Evolutionary conservation across 1,140 invertebrate genomes (phyloP).

Genomic region (Druon quercuslanigerum): DNA sequence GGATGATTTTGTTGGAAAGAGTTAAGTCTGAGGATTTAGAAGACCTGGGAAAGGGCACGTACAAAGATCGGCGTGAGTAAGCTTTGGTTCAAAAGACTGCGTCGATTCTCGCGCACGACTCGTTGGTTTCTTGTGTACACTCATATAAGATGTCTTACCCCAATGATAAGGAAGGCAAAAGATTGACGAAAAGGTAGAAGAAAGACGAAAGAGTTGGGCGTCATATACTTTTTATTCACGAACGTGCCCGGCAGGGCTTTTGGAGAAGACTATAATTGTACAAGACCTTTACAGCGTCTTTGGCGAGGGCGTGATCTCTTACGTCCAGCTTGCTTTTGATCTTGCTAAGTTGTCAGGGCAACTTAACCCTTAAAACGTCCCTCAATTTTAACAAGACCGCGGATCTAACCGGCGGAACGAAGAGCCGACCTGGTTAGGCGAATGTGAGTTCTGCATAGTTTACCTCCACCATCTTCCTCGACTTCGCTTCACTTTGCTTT

Average conservation of each 20-base stretch:
- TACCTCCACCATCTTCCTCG: conserved; percentile 42
- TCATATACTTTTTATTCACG: conserved; percentile 2
- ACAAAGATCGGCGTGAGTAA: conserved; percentile 17
- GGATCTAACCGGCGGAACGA: not conserved
- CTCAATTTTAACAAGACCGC: conserved; percentile 2
- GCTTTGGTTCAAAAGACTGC: conserved; percentile 25
- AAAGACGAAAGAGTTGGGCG: not conserved
- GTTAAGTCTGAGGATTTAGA: conserved; percentile 25
- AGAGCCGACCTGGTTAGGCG: conserved; percentile 36
- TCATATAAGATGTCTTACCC: conserved; percentile 10
- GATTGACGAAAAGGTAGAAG: not conserved
- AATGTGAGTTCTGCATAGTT: conserved; percentile 57
- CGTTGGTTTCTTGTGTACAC: conserved; percentile 4
- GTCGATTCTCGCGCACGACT: conserved; percentile 24
- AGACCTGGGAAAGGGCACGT: conserved; percentile 6
- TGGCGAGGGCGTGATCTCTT: not conserved
- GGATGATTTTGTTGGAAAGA: conserved; percentile 12
- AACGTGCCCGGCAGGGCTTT: not conserved
- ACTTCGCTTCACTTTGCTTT: not conserved
- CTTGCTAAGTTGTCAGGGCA: conserved; percentile 18
- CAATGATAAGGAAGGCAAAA: not conserved
- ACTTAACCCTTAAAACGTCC: conserved; percentile 14
- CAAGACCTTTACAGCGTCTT: not conserved
- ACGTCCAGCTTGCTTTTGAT: conserved; percentile 15
- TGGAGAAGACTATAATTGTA: not conserved